Conservation (phyloP, 2,797 vertebrate genomes). For the Oophaga sylvatica region DNA sequence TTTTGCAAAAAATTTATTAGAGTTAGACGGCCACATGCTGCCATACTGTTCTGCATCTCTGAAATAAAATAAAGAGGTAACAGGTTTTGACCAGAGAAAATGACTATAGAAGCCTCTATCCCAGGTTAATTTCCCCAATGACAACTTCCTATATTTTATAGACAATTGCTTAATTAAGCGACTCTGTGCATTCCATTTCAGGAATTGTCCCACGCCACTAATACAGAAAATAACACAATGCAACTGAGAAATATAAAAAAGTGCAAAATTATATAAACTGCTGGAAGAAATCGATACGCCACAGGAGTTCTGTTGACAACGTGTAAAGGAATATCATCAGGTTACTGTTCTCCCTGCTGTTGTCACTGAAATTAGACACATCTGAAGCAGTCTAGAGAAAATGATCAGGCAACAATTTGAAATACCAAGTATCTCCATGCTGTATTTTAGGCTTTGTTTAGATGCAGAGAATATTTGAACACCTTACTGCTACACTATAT, state of each 20-base stretch:
- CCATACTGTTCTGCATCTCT: background rate
- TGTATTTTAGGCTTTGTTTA: background rate
- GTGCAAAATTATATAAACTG: slow-evolving; percentile 15
- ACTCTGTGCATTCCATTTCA: background rate
- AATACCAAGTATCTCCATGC: background rate
- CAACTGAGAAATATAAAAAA: slow-evolving; percentile 24
- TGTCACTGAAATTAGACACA: slow-evolving; percentile 25
- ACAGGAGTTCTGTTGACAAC: slow-evolving; percentile 9
- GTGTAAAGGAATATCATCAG: slow-evolving; percentile 12
- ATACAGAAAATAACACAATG: background rate
- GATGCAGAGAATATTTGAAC: background rate
- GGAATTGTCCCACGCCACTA: background rate
- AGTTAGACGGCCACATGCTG: background rate
- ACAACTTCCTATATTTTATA: slow-evolving; percentile 8
- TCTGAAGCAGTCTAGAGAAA: background rate
- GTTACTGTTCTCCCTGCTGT: slow-evolving; percentile 26
- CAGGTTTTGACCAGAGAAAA: background rate
- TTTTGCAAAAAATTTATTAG: background rate
- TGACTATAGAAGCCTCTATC: slow-evolving; percentile 2
- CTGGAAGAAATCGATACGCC: slow-evolving; percentile 24
- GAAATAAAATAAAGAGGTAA: slow-evolving; percentile 11
- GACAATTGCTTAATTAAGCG: slow-evolving; percentile 11
- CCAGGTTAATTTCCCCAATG: background rate
- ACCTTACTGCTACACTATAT: background rate
- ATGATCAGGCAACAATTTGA: background rate